Percentiles rank a stretch among this genome's conserved stretches.
Conservation (phyloP, 2,888 invertebrate genomes). For the Frankliniella fusca region DNA sequence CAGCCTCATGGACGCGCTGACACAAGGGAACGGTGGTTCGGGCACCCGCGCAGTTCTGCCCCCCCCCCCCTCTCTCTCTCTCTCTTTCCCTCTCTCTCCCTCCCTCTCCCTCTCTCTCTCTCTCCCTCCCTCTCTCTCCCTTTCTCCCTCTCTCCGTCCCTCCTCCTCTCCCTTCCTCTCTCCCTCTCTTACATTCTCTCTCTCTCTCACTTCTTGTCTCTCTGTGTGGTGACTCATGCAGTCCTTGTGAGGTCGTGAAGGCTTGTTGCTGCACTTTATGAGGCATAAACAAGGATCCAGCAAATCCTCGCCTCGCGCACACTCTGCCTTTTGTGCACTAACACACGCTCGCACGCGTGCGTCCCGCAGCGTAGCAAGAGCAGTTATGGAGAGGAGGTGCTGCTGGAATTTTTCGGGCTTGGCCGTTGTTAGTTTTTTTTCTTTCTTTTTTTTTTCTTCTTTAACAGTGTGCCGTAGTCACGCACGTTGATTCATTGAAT, state of each 20-base stretch:
- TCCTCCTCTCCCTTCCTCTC: background rate
- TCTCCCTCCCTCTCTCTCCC: too few relatives aligned
- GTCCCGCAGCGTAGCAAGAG: too few relatives aligned
- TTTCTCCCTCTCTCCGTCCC: too few relatives aligned
- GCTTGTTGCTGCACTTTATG: constrained; percentile 19
- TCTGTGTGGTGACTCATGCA: background rate
- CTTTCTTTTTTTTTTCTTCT: background rate
- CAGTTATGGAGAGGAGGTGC: too few relatives aligned
- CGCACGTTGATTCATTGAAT: background rate
- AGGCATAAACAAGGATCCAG: constrained; percentile 20
- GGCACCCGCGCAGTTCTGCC: background rate
- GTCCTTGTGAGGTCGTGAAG: constrained; percentile 23
- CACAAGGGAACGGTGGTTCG: background rate
- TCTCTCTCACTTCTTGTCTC: background rate
- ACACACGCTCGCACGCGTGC: too few relatives aligned
- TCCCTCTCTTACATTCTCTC: too few relatives aligned
- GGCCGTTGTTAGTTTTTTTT: background rate
- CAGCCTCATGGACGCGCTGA: background rate
- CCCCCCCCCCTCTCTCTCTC: background rate
- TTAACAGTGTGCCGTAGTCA: background rate
- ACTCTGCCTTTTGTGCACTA: background rate
- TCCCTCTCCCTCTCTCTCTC: too few relatives aligned
- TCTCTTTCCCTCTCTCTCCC: too few relatives aligned
- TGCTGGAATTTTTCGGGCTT: too few relatives aligned
- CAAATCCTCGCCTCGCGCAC: constrained; percentile 12